These are phyloP conservation scores for Scolopax bukidnonensis DNA, from an alignment of 2,797 vertebrate species.

Conservation along the genomic window DNA sequence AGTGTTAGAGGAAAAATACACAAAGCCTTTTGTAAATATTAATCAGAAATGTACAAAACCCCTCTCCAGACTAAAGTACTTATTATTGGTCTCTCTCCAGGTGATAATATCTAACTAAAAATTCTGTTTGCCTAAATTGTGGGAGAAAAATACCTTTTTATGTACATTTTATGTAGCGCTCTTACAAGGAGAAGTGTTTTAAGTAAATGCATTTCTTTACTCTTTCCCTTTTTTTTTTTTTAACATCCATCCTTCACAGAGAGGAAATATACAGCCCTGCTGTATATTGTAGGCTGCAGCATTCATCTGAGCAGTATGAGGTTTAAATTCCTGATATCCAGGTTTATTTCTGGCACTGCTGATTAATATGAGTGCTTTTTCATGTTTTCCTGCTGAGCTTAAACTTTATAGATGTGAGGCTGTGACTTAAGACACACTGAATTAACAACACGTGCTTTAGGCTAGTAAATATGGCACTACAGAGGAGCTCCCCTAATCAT, in stretches of 20 bases:
- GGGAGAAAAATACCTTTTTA: slow-evolving; percentile 63
- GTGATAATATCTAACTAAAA: slow-evolving; percentile 70
- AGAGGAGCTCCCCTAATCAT: not conserved
- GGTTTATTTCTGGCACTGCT: slow-evolving; percentile 43
- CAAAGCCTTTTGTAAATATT: slow-evolving; percentile 80
- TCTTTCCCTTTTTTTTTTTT: not conserved
- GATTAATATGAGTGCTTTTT: slow-evolving; percentile 45
- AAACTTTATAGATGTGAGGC: slow-evolving; percentile 24
- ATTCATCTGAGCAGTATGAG: slow-evolving; percentile 47
- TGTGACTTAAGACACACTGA: slow-evolving; percentile 16
- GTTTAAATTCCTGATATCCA: slow-evolving; percentile 38
- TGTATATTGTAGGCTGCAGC: slow-evolving; percentile 42
- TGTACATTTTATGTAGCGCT: not conserved
- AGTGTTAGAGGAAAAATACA: slow-evolving; percentile 74
- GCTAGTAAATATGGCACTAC: slow-evolving; percentile 27
- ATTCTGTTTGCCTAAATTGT: slow-evolving; percentile 67
- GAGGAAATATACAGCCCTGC: slow-evolving; percentile 14
- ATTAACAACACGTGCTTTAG: slow-evolving; percentile 41
- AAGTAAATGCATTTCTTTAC: slow-evolving; percentile 29
- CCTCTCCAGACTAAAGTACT: slow-evolving; percentile 66
- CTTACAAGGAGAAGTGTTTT: slow-evolving; percentile 42
- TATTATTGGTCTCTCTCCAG: slow-evolving; percentile 73
- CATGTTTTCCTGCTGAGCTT: slow-evolving; percentile 40
- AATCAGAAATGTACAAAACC: slow-evolving; percentile 71
- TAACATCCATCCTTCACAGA: not conserved